Percentiles rank a stretch among this genome's conserved stretches.
Evolutionary conservation across 2,113 vertebrate species (phyloP).

Genomic region (Megaptera novaeangliae): DNA sequence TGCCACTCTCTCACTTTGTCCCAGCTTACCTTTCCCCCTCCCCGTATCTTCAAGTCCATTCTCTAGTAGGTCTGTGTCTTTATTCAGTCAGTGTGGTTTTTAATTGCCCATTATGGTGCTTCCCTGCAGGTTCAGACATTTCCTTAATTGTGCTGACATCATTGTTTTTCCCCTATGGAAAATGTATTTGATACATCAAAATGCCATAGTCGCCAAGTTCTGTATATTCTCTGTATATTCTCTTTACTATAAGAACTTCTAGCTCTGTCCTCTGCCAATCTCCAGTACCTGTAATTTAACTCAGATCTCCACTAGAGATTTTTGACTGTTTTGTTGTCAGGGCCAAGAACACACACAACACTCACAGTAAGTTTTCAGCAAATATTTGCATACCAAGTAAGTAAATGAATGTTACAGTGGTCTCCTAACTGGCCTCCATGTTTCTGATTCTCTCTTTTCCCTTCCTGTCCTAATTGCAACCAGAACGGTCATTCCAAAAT

Average conservation of each 20-base stretch:
- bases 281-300: background rate
- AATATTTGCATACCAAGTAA: background rate
- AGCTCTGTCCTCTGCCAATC: background rate
- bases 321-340: background rate
- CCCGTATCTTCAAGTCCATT: no score
- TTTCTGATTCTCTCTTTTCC: background rate
- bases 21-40: no score
- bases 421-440: background rate
- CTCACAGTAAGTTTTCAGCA: background rate
- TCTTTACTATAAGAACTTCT: fast-evolving
- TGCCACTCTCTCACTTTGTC: no score
- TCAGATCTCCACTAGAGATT: background rate
- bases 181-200: background rate
- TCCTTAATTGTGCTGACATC: background rate
- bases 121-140: background rate
- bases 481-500: background rate
- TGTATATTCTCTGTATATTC: fast-evolving
- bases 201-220: background rate
- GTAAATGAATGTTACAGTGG: background rate
- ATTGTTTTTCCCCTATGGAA: background rate
- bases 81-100: background rate
- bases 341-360: background rate
- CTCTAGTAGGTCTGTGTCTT: no score
- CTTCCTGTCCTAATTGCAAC: background rate
- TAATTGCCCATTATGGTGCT: no score